Conservation (phyloP, 1,140 invertebrate genomes). For the Portunus trituberculatus region DNA sequence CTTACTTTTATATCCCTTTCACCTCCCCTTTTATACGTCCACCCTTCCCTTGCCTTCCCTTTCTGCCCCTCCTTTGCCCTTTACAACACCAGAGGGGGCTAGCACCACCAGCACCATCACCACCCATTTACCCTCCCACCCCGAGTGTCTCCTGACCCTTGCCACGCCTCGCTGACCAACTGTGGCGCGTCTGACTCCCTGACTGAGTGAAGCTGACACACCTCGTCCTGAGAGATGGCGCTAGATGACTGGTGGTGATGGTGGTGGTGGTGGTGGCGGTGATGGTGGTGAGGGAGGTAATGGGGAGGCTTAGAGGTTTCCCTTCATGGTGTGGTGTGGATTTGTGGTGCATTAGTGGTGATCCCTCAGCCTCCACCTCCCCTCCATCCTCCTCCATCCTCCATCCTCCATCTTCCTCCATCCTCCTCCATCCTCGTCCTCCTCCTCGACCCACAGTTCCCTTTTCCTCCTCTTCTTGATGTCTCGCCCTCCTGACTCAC, state of each 20-base stretch:
- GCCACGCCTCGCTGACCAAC: too few species aligned
- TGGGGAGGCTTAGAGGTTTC: neutral
- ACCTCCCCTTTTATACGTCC: neutral
- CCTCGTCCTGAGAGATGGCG: neutral
- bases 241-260: neutral
- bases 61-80: neutral
- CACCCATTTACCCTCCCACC: neutral
- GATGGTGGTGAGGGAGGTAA: neutral
- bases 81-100: neutral
- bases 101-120: neutral
- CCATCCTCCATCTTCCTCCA: neutral
- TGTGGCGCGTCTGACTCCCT: neutral
- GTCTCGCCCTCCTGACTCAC: neutral
- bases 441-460: neutral
- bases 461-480: neutral
- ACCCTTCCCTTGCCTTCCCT: neutral
- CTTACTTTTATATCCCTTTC: neutral
- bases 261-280: neutral
- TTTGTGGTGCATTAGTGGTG: neutral
- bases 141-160: neutral
- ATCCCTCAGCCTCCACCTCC: neutral
- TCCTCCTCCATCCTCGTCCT: neutral
- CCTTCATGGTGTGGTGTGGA: neutral
- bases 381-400: conserved; percentile 12
- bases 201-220: neutral